Evolutionary conservation across 2,888 invertebrate species (phyloP), one percentile per base, ranked within the genome.

Genomic region (Exephanes ischioxanthus): DNA sequence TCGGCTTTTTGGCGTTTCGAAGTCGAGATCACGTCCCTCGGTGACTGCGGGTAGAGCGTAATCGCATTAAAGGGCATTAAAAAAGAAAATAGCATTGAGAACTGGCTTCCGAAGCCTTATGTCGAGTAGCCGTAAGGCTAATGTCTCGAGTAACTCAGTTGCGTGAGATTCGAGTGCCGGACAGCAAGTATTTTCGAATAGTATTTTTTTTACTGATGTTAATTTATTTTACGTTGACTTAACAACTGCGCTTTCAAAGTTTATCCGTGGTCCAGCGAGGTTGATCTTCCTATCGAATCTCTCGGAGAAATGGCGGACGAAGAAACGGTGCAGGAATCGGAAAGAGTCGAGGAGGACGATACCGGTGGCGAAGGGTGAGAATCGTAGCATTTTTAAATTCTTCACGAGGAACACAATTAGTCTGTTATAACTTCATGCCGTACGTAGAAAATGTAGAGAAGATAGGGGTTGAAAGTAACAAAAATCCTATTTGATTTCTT

Each of bases 21-120:
- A 80, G 61, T 71, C 53, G 68, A 30, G 51, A 82, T 86, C 88
- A 86, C 88, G 86, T 86, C 85, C 45, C 76, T 33, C 16, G 14
- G 41, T 53, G 75, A 19, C 66, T 51, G 71, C 80, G 79, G 70
- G 72, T 63, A 72, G n/a, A 76, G 78, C 33, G 61, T 92, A 93
- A 93, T 92, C 89, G 86, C 75, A 91, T 93, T 93, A 92, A 81
- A 78, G 83, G 86, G 92, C 83, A 92, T 93, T 92, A 92, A 88
- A 91, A 83, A 67, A 76, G 67, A 92, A 92, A 92, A 92, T 92
- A 92, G 92, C 91, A 90, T 92, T 91, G 91, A 84, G 86, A 86
- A 89, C 87, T 85, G 92, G 92, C 90, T 92, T 92, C 91, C 37
- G 93, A 93, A 93, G 92, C 93, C 93, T 48, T 90, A 90, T 68